Percentiles rank a stretch among this genome's conserved stretches.
Conservation (phyloP, 1,140 invertebrate genomes). For the Wasmannia auropunctata region DNA sequence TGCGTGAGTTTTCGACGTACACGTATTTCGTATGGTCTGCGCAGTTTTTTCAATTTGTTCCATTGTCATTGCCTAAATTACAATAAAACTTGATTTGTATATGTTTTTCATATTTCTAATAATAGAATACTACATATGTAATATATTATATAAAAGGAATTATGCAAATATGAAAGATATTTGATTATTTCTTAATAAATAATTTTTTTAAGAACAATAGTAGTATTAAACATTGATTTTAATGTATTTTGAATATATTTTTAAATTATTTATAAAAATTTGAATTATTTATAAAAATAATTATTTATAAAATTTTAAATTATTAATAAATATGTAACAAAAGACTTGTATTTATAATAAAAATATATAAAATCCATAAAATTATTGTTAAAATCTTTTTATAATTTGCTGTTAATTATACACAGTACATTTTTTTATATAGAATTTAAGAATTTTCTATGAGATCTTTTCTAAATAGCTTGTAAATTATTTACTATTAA, state of each 20-base stretch:
- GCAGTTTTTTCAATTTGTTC: slow-evolving; percentile 70
- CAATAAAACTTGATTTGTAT: neutral
- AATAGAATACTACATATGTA: neutral
- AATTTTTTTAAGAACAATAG: neutral
- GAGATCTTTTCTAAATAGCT: neutral
- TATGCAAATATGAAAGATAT: neutral
- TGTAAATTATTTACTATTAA: neutral
- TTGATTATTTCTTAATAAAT: neutral
- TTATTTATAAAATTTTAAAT: neutral
- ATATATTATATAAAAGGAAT: neutral
- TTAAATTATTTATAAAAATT: neutral
- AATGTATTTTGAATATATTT: too few relatives aligned
- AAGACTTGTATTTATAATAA: neutral
- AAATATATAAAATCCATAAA: neutral
- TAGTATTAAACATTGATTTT: too few relatives aligned
- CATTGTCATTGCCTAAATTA: slow-evolving; percentile 56
- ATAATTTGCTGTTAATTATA: neutral
- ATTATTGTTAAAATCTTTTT: neutral
- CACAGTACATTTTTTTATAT: neutral
- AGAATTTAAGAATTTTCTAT: neutral
- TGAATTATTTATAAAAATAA: neutral
- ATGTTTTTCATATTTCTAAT: neutral
- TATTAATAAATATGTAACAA: neutral
- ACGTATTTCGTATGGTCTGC: slow-evolving; percentile 54
- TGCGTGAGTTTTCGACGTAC: slow-evolving; percentile 56